Base-by-base conservation (phyloP, 2,888 invertebrate genomes). In the Amphipoea lucens region DNA sequence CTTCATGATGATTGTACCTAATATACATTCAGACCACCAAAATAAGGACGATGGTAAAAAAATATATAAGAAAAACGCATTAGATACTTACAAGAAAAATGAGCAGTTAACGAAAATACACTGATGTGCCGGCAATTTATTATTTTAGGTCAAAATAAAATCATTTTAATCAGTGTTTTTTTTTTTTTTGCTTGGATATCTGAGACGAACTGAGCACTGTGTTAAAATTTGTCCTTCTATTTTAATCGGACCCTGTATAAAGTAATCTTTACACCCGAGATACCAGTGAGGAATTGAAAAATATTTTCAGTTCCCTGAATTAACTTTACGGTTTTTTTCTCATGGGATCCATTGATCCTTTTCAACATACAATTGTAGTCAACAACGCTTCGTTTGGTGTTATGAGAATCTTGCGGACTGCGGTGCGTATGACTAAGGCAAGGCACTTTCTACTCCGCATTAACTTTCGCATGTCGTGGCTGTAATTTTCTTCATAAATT, bases 371-470 rank as follows among this genome's bases (percentile, higher is more conserved):
- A 57, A 66, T 36, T 45, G 36, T 68, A 76, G 65, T 84, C n/a
- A 79, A 40, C 51, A 70, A 69, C 51, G 51, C 69, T 82, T 45
- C 72, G 17, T 63, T 74, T 71, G 71, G 48, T 63, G 63, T 67
- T 71, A 74, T 60, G 85, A 75, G 85, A 85, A 69, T 66, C 36
- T 81, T 45, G 42, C 40, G 20, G 42, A 75, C 36, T 51, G 29
- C 42, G 36, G 23, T 60, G 20, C 54, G 68, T 65, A 85, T 83
- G 76, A 83, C 63, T 76, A 81, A 85, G 81, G 36, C 63, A 40
- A 65, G 54, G 6, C 68, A 76, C 83, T 81, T 85, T 83, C 83
- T 85, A 74, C 65, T 71, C 48, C 14, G 48, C 51, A 54, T 54
- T 40, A 54, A 81, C 81, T 85, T 83, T 85, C 81, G 51, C 63